Evolutionary conservation across 2,888 invertebrate genomes (phyloP).

Genomic region (Melieria omissa): DNA sequence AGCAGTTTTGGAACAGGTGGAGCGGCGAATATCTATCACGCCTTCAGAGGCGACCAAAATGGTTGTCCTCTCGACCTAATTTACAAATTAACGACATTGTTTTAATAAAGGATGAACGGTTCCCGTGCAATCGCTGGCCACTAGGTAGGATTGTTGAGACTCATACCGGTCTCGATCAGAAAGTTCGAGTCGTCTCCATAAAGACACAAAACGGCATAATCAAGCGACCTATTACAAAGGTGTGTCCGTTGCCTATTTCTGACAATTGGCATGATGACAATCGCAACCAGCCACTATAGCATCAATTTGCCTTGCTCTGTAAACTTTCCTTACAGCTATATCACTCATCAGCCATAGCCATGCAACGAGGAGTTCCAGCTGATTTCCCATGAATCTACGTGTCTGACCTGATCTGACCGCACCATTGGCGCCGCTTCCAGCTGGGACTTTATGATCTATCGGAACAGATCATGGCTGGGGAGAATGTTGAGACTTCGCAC

Average conservation of each 20-base stretch:
- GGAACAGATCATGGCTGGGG: too few species aligned
- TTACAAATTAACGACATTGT: conserved; percentile 19
- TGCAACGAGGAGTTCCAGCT: too few species aligned
- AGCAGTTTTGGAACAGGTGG: conserved; percentile 26
- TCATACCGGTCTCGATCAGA: conserved; percentile 27
- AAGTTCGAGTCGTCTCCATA: conserved; percentile 14
- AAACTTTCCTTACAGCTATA: too few species aligned
- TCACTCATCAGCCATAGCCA: too few species aligned
- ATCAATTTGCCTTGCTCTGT: too few species aligned
- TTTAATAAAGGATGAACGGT: conserved; percentile 31
- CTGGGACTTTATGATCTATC: too few species aligned
- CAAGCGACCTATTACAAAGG: conserved; percentile 22
- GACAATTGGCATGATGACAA: too few species aligned
- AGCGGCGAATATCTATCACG: conserved; percentile 18
- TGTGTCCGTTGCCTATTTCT: conserved; percentile 18
- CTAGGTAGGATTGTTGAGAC: conserved; percentile 26
- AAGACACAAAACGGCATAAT: conserved; percentile 13
- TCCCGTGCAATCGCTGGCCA: conserved; percentile 25
- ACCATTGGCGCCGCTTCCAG: too few species aligned
- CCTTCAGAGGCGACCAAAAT: conserved; percentile 25
- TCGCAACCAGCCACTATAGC: too few species aligned
- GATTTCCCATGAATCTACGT: too few species aligned
- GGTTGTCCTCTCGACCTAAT: conserved; percentile 1
- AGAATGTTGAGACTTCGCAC: too few species aligned
- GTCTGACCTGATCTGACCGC: too few species aligned